phyloP scores from a whole-genome alignment of 2,888 invertebrate genomes.

The Monoplex corrugatus region DNA sequence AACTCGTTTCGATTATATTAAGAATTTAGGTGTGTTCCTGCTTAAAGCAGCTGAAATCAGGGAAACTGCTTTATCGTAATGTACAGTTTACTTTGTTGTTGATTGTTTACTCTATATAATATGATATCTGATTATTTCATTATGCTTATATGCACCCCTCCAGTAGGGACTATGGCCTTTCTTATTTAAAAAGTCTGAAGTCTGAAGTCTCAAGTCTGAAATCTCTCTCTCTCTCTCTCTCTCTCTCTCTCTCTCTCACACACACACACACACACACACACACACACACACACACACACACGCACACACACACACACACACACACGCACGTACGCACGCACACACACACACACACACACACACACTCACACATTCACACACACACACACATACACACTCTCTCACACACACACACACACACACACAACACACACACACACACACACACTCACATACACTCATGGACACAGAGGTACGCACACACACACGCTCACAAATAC shows the following conservation, averaged over 20 bases:
- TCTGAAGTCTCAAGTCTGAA: too few relatives aligned
- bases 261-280: background rate
- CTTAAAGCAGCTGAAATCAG: background rate
- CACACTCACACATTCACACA: background rate
- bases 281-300: background rate
- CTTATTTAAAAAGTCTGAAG: too few relatives aligned
- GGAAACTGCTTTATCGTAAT: background rate
- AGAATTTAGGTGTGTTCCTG: background rate
- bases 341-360: background rate
- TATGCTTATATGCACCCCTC: background rate
- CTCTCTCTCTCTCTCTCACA: too few relatives aligned
- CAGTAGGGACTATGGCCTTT: background rate
- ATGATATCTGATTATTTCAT: background rate
- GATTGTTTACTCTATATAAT: background rate
- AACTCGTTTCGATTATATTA: background rate
- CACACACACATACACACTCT: background rate
- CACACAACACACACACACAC: background rate
- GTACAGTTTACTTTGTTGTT: background rate
- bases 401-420: background rate
- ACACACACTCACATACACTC: background rate
- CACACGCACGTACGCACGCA: background rate
- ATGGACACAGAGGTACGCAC: background rate
- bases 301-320: background rate
- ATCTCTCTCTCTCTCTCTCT: too few relatives aligned
- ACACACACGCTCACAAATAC: background rate